Evolutionary conservation across 2,888 invertebrate genomes (phyloP), one percentile per base, ranked within the genome.

Genomic region (Stenotaenia linearis): DNA sequence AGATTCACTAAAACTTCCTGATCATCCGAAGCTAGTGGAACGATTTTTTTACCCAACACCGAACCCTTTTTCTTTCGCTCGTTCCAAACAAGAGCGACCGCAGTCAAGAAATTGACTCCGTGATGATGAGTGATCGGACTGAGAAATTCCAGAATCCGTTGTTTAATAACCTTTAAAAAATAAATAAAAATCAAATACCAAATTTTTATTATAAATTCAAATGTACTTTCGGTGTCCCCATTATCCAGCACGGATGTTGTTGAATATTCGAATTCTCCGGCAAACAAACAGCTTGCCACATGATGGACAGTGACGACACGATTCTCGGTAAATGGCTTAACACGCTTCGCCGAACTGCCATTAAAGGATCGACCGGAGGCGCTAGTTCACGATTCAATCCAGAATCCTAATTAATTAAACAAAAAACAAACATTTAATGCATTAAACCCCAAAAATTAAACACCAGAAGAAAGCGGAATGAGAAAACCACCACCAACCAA

Each of bases 71-170:
- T 83, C 50, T 85, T 83, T 37, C 86, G 83, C 83, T 94, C 92
- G 85, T 92, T 91, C 95, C 95, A 96, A 35, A 94, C 94, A 6
- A 94, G 92, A 0, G 94, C 92, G 80, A 95, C 90, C 1, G 95
- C 93, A 7, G 93, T 92, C 80, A 96, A 87, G 83, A 96, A 92
- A 84, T 92, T 92, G 18, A 91, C 89, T 12, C 93, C 92, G 85
- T 95, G 94, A 84, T 93, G 92, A 79, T 93, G 90, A 7, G 94
- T 92, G 77, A 96, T 91, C 0, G 95, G 95, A 83, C 93, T 93
- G 4, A 96, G 86, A 82, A 95, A 91, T 85, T 94, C 93, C 83
- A 95, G 86, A 76, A 96, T 88, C 83, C 93, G 92, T 83, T 93
- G 92, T 81, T 92, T 91, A 12, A 94, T 91, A 82, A 92, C 88